Conservation (phyloP, 2,113 vertebrate species). For the Sylvicapra grimmia region DNA sequence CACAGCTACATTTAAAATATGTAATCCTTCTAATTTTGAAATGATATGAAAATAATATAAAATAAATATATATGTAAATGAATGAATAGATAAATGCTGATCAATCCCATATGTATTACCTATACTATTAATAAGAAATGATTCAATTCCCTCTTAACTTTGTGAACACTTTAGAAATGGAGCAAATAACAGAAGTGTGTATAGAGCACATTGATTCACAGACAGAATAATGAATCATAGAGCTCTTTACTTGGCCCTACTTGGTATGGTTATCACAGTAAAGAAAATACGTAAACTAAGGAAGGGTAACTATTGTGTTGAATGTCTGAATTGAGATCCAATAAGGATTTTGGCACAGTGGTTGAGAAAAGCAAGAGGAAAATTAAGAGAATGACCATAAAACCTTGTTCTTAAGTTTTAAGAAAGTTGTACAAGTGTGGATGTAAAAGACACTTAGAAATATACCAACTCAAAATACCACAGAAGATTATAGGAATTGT, state of each 20-base stretch:
- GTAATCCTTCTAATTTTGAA: not conserved
- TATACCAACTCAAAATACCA: not conserved
- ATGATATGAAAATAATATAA: not conserved
- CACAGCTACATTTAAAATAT: not conserved
- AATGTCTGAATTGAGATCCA: not conserved
- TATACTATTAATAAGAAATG: not conserved
- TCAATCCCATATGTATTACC: not conserved
- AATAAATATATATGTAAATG: not conserved
- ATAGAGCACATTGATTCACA: not conserved
- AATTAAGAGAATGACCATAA: slow-evolving; percentile 2
- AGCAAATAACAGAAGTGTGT: not conserved
- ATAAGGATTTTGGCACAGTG: not conserved
- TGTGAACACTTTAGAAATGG: not conserved
- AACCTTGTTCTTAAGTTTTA: not conserved
- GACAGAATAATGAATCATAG: not conserved
- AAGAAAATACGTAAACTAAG: not conserved
- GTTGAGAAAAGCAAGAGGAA: not conserved
- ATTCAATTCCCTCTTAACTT: not conserved
- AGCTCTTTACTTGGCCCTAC: not conserved
- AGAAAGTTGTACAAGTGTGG: not conserved
- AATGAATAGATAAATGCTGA: not conserved
- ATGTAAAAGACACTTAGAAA: not conserved
- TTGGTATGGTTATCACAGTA: not conserved
- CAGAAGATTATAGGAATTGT: not conserved
- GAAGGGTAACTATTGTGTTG: not conserved